phyloP scores from a whole-genome alignment of 2,113 vertebrate species.

The Vimba vimba region DNA sequence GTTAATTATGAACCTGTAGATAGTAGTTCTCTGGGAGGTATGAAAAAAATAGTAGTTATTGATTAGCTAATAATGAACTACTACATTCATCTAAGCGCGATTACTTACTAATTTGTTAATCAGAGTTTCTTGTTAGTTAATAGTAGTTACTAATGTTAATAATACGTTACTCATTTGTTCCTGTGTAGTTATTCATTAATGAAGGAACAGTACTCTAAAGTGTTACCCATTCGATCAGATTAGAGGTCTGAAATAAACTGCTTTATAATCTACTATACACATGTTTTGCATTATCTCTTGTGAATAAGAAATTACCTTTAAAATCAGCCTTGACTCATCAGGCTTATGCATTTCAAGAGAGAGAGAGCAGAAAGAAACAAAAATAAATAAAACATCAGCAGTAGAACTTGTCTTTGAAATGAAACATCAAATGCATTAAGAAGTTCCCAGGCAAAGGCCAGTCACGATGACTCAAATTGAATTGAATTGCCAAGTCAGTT shows the following conservation, averaged over 20 bases:
- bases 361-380: background rate
- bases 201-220: no score
- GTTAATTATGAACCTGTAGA: no score
- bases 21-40: no score
- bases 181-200: no score
- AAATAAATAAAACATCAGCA: constrained; percentile 27
- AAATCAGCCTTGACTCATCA: background rate
- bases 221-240: background rate
- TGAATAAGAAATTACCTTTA: background rate
- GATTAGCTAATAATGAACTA: no score
- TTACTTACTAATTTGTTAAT: no score
- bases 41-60: no score
- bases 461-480: constrained; percentile 44
- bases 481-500: constrained; percentile 29
- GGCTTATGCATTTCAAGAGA: background rate
- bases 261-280: background rate
- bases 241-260: background rate
- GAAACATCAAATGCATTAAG: constrained; percentile 33
- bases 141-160: no score
- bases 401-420: constrained; percentile 27
- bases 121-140: no score
- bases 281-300: background rate
- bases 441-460: constrained; percentile 38
- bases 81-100: no score
- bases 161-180: no score